Evolutionary conservation across 2,113 vertebrate genomes (phyloP), one percentile per base, ranked within the genome.

Genomic region (Nettapus auritus): DNA sequence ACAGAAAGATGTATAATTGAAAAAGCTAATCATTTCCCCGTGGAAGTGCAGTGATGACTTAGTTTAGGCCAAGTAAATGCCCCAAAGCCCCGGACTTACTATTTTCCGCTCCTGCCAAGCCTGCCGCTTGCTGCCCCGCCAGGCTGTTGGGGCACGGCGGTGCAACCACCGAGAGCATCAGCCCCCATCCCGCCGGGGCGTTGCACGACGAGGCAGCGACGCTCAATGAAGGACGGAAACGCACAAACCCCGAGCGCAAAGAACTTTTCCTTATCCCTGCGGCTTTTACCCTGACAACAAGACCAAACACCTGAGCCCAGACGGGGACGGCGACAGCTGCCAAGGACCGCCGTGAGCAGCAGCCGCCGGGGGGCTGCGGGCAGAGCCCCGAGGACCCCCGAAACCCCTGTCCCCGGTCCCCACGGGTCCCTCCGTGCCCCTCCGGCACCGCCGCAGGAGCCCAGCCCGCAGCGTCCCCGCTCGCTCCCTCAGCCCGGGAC

Each of bases 221-320:
- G 0, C 3, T 3, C 40, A 13, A 7, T 3, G 2, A 3, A 4
- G 22, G 13, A 7, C 1, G 1, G 21, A 11, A 16, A 34, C 2
- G 20, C 15, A 53, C 1, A 44, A 66, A n/a, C 8, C 10, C 36
- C 13, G 13, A 13, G 15, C 38, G 57, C 68, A 33, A 52, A 10
- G 29, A 17, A 18, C 15, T 56, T 52, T 53, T 26, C 13, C 63
- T 46, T 20, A 16, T 33, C 8, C 33, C 52, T 4, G 7, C 4
- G 75, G 63, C 79, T 90, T 76, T n/a, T 42, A 36, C 2, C 68
- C 40, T 44, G 44, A 75, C 42, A 46, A 8, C 3, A 11, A 50
- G 23, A 50, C 12, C 29, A 29, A 23, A 33, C 21, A 34, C 56
- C 11, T 12, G 33, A 12, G 33, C 19, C 31, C 7, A 52, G 22